Conservation (phyloP, 2,113 vertebrate species). For the Nothocercus julius region DNA sequence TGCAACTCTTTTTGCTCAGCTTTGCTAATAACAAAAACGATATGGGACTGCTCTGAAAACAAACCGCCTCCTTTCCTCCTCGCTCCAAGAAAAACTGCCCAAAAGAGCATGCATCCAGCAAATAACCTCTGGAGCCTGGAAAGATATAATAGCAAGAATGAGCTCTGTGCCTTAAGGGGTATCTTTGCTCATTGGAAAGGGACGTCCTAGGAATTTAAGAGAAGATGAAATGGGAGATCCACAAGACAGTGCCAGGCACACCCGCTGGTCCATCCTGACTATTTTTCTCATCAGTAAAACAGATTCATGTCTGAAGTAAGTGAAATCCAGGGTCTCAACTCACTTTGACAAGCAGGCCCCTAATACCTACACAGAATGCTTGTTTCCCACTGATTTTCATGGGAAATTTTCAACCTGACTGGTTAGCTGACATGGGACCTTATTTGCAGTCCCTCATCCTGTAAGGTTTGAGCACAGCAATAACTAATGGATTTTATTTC, state of each 20-base stretch:
- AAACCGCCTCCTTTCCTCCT: not conserved
- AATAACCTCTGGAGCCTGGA: not conserved
- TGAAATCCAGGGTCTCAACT: not conserved
- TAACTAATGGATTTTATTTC: slow-evolving; percentile 3
- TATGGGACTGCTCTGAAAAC: not conserved
- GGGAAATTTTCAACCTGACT: not conserved
- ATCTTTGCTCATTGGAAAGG: not conserved
- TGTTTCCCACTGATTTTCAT: not conserved
- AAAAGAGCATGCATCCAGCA: not conserved
- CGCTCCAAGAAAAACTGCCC: not conserved
- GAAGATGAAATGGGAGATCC: not conserved
- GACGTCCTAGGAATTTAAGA: not conserved
- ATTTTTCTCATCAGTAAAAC: not conserved
- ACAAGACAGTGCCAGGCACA: not conserved
- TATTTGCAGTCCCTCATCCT: not conserved
- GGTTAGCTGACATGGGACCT: not conserved
- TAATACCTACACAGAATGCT: not conserved
- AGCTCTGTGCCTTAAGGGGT: not conserved
- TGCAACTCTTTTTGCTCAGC: not conserved
- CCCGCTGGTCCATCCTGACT: not conserved
- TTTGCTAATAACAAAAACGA: not conserved
- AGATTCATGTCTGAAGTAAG: not conserved
- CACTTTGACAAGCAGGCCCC: not conserved
- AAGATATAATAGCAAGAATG: not conserved
- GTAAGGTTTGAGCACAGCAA: not conserved